Evolutionary conservation across 1,140 invertebrate species (phyloP), one percentile per base, ranked within the genome.

Genomic region (Monochamus saltuarius): DNA sequence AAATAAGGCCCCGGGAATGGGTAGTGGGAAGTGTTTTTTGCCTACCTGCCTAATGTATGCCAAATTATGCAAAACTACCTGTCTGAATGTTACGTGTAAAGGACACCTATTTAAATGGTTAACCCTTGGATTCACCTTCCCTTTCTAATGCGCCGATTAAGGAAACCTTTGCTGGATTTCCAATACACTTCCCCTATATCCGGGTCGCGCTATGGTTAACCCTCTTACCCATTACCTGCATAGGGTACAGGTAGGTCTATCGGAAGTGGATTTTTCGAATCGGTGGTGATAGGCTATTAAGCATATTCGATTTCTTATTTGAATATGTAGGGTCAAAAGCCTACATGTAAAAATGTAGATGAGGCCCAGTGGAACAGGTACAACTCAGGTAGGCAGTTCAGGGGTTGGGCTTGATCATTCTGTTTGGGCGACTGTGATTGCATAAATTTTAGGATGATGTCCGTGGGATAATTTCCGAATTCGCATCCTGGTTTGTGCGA

Each of bases 21-120:
- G 58, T 51, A 64, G 50, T 54, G 53, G 56, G 61, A 69, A 62
- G 52, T 56, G 43, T 70, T 73, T 75, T 75, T 68, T 73, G 61
- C 61, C 70, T 75, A 75, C 73, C 73, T 75, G 73, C 66, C 62
- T 73, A 74, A 75, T 74, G 64, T 72, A 74, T 75, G 72, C 70
- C 72, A 73, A 75, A 67, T 70, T 72, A 70, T 68, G 65, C 68
- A 45, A 29, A 29, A 29, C 22, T 75, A 75, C 73, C 73, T 75
- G 73, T 71, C 73, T 73, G 72, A 68, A 75, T 75, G 74, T 75
- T 75, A 74, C 74, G 73, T 75, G 73, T 70, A 75, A 73, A 66
- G 68, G 71, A 74, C 71, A 72, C 73, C 73, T 64, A 64, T 71
- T 66, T 68, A 62, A 67, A 68, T 64, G 49, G 36, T 59, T 62